These are phyloP conservation scores for Melinopterus prodromus DNA, from an alignment of 2,888 invertebrate genomes.

Conservation along the genomic window DNA sequence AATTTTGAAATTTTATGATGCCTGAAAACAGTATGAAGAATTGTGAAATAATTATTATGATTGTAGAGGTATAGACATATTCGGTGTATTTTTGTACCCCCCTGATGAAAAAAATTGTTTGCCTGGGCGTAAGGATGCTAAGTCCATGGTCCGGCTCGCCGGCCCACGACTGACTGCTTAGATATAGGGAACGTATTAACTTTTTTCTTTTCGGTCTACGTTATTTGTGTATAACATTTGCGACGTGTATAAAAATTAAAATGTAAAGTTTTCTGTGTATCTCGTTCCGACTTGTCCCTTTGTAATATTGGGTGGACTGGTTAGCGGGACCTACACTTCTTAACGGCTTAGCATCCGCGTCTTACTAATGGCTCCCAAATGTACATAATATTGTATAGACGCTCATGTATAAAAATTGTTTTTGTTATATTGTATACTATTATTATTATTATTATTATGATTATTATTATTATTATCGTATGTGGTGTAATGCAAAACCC, in stretches of 20 bases:
- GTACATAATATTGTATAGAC: conserved; percentile 60
- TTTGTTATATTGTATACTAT: conserved; percentile 57
- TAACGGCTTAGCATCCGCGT: conserved; percentile 43
- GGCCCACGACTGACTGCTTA: conserved; percentile 55
- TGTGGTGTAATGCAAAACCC: conserved; percentile 31
- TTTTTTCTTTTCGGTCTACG: background rate
- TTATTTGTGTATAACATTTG: background rate
- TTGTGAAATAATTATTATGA: conserved; percentile 41
- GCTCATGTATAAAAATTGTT: conserved; percentile 61
- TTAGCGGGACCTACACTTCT: conserved; percentile 29
- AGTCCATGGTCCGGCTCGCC: conserved; percentile 50
- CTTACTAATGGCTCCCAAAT: conserved; percentile 48
- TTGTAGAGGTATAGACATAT: conserved; percentile 50
- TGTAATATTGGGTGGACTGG: conserved; percentile 31
- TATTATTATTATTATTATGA: conserved; percentile 23
- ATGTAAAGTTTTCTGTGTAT: conserved; percentile 18
- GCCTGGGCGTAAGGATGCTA: conserved; percentile 51
- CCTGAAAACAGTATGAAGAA: conserved; percentile 60
- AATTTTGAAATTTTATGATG: conserved; percentile 62
- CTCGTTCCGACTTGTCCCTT: conserved; percentile 16
- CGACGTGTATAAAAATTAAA: conserved; percentile 6
- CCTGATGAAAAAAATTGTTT: conserved; percentile 53
- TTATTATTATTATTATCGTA: conserved; percentile 37
- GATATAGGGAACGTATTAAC: conserved; percentile 48
- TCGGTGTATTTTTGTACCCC: conserved; percentile 63